Evolutionary conservation across 1,140 invertebrate genomes (phyloP), one percentile per base, ranked within the genome.

Genomic region (Pollicipes pollicipes): DNA sequence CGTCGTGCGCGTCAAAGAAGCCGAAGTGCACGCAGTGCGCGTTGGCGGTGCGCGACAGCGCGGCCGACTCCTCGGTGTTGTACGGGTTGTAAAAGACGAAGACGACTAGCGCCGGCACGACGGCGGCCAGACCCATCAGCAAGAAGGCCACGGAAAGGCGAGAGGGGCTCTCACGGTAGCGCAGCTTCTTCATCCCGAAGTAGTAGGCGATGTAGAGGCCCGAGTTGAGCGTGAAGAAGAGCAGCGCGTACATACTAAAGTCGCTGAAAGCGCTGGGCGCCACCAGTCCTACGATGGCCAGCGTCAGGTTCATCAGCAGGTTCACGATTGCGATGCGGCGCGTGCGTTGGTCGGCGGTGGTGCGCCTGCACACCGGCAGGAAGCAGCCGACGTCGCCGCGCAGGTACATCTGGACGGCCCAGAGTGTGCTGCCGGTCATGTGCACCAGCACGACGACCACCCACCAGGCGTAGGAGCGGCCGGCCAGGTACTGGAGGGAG

Each of bases 1-100:
- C 83, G 76, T 95, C 91, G 79, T 95, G 92, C 32, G 82, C 84
- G 80, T 95, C 92, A 77, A 89, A 93, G 76, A 93, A 91, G 66
- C 92, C 80, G 4, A 91, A 76, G 10, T n/a, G 37, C 24, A 85
- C 80, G 77, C 92, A 95, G 27, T 83, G 82, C 58, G 83, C 83
- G 79, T 95, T 95, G 74, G 83, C 84, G 29, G 83, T 81, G 58
- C 90, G 83, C 0, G 90, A 93, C 76, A 87, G 81, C 0, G 91
- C 90, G 21, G 92, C 89, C 1, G 88, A 88, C 75, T 85, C 78
- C 0, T 8, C 58, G 27, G 68, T 66, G 26, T 35, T 32, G 35
- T 72, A 68, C 21, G 29, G 63, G 29, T 29, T 30, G 8, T 28
- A 45, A 6, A 58, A 29, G 31, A 73, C 77, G 72, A 70, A 70